These are phyloP conservation scores for Pantelozetes paolii DNA, from an alignment of 2,888 invertebrate species.

Conservation along the genomic window DNA sequence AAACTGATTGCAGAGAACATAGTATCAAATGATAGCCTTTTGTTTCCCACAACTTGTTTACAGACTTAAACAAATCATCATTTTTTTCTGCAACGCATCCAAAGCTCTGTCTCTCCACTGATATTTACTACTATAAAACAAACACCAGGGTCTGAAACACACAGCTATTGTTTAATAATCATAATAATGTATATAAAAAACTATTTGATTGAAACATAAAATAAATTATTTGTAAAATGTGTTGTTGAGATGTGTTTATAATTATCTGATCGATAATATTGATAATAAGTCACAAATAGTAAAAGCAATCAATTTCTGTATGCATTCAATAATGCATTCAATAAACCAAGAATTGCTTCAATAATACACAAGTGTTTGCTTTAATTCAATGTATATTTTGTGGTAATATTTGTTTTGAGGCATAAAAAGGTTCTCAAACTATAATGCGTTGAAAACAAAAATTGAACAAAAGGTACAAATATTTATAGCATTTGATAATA, in stretches of 20 bases:
- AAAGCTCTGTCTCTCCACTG: neutral
- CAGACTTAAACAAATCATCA: neutral
- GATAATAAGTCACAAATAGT: neutral
- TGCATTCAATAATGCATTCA: neutral
- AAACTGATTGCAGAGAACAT: neutral
- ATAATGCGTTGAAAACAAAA: neutral
- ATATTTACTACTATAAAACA: neutral
- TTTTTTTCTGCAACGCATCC: no score
- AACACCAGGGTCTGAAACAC: no score
- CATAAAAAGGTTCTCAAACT: neutral
- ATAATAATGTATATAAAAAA: neutral
- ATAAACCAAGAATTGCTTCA: neutral
- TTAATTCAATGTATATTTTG: constrained; percentile 1
- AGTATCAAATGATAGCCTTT: neutral
- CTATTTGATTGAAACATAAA: constrained; percentile 4
- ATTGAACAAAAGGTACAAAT: neutral
- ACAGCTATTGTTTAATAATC: no score
- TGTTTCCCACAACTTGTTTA: neutral
- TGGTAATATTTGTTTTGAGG: neutral
- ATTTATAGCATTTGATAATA: neutral
- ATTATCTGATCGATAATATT: constrained; percentile 12
- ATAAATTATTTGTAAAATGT: neutral
- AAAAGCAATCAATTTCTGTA: neutral
- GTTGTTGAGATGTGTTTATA: neutral
- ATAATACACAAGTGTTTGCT: neutral